Percentiles rank a stretch among this genome's conserved stretches.
Conservation (phyloP, 2,797 vertebrate genomes). For the Oreochromis grahami region DNA sequence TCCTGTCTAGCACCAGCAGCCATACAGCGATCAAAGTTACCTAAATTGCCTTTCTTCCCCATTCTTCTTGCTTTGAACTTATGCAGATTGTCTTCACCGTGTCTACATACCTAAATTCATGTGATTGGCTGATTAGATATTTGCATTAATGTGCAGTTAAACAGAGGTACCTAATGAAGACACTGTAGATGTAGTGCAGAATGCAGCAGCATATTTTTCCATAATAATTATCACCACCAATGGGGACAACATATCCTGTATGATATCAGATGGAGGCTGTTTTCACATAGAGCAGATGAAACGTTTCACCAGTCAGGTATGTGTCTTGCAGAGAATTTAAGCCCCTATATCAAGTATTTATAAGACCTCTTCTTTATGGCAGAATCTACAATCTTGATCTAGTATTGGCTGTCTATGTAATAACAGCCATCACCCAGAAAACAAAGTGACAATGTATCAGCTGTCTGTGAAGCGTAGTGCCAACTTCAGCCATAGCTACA, state of each 20-base stretch:
- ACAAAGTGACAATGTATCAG: slow-evolving; percentile 12
- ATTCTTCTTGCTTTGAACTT: neutral
- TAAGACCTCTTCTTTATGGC: neutral
- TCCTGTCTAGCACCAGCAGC: neutral
- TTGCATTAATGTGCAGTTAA: neutral
- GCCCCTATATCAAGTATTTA: neutral
- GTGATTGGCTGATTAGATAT: neutral
- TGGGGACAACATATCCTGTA: neutral
- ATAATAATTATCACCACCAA: neutral
- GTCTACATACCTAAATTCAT: neutral
- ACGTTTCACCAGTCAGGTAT: neutral
- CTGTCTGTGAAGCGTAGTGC: neutral
- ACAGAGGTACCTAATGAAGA: neutral
- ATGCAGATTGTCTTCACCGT: neutral
- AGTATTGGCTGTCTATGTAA: neutral
- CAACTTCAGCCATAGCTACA: slow-evolving; percentile 6
- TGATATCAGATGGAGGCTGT: neutral
- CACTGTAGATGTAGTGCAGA: neutral
- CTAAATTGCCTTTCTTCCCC: neutral
- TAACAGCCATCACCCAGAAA: slow-evolving; percentile 9
- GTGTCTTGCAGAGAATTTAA: neutral
- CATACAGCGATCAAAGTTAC: neutral
- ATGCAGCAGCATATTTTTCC: neutral
- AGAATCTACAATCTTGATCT: neutral
- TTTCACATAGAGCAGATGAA: neutral